phyloP scores from a whole-genome alignment of 2,888 invertebrate species.

The Pandemis cinnamomeana region DNA sequence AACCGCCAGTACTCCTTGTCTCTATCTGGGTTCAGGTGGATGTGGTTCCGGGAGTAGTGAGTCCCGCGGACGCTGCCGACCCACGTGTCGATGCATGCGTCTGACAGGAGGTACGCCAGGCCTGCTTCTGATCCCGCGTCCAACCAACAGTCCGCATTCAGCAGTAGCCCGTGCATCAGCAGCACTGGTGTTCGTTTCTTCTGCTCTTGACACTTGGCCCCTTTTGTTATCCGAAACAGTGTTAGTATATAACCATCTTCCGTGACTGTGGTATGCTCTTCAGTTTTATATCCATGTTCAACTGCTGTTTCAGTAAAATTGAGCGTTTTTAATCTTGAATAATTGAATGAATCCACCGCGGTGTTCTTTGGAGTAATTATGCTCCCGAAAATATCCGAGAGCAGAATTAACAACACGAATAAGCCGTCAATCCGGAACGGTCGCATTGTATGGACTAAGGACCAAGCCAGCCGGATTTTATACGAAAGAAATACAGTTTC shows the following conservation, averaged over 20 bases:
- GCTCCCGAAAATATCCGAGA: conserved; percentile 7
- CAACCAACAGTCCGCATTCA: conserved; percentile 63
- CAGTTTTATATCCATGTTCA: conserved; percentile 59
- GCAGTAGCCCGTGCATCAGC: conserved; percentile 69
- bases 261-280: conserved; percentile 63
- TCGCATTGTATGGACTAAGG: conserved; percentile 30
- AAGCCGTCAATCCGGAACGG: conserved; percentile 23
- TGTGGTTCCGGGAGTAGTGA: conserved; percentile 83
- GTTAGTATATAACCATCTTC: conserved; percentile 69
- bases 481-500: neutral
- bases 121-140: conserved; percentile 64
- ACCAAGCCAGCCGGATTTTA: conserved; percentile 9
- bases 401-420: conserved; percentile 11
- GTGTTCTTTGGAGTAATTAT: neutral
- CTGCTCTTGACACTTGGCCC: conserved; percentile 51
- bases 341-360: neutral
- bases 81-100: conserved; percentile 59
- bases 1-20: conserved; percentile 79
- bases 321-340: conserved; percentile 28
- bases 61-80: conserved; percentile 64
- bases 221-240: conserved; percentile 58
- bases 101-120: conserved; percentile 54
- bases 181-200: conserved; percentile 59
- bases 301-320: conserved; percentile 60
- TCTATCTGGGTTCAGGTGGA: conserved; percentile 53